phyloP scores from a whole-genome alignment of 2,888 invertebrate genomes.

The Biston betularia region DNA sequence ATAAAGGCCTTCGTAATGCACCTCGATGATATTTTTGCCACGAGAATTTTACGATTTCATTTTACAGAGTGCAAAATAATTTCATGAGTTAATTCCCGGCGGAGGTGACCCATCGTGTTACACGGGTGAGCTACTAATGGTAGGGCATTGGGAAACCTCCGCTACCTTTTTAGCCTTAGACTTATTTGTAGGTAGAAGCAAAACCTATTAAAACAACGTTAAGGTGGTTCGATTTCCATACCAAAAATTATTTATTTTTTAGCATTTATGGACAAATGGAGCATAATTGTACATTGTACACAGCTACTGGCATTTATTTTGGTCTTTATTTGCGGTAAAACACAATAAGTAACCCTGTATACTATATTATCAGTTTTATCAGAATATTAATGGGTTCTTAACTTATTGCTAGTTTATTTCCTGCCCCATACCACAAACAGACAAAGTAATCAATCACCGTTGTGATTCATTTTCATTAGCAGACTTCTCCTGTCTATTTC shows the following conservation, averaged over 20 bases:
- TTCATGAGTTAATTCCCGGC: slow-evolving; percentile 25
- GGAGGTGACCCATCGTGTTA: slow-evolving; percentile 21
- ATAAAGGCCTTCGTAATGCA: background rate
- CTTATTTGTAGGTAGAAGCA: background rate
- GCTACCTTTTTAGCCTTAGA: slow-evolving; percentile 2
- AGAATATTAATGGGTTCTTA: background rate
- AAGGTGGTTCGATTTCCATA: too few relatives aligned
- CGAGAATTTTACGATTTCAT: slow-evolving; percentile 26
- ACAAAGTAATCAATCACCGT: slow-evolving; percentile 12
- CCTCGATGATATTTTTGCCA: slow-evolving; percentile 12
- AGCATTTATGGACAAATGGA: too few relatives aligned
- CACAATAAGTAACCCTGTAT: too few relatives aligned
- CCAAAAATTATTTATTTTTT: too few relatives aligned
- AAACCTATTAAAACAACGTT: too few relatives aligned
- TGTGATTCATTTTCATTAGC: slow-evolving; percentile 16
- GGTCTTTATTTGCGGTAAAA: too few relatives aligned
- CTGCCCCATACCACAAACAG: background rate
- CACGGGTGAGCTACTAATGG: slow-evolving; percentile 19
- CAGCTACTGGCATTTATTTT: too few relatives aligned
- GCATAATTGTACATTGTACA: too few relatives aligned
- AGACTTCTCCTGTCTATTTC: background rate
- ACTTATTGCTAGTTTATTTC: slow-evolving; percentile 8
- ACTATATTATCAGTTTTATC: background rate
- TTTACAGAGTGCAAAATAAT: slow-evolving; percentile 31
- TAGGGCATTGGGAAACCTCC: slow-evolving; percentile 6